These are phyloP conservation scores for Barbus barbus DNA, from an alignment of 2,113 vertebrate genomes.

Conservation along the genomic window DNA sequence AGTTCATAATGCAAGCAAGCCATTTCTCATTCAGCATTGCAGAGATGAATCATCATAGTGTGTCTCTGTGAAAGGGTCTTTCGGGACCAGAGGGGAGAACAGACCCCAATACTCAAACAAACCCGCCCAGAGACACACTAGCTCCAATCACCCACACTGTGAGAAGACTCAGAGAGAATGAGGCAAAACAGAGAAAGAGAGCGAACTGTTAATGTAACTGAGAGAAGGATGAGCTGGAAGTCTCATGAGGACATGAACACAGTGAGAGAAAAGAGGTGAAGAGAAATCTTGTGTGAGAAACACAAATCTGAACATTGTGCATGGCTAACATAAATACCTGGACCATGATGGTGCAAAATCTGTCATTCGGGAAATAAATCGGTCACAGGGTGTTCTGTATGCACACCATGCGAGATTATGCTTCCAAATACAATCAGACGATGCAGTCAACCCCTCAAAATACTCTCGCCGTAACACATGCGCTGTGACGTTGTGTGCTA, in stretches of 20 bases:
- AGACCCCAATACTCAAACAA: slow-evolving; percentile 20
- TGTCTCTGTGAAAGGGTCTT: slow-evolving; percentile 42
- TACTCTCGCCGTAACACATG: not conserved
- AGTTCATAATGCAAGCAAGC: slow-evolving; percentile 17
- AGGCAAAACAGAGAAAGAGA: too few species aligned
- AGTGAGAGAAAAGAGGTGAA: not conserved
- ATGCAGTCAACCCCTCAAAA: slow-evolving; percentile 4
- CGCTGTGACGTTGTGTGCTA: not conserved
- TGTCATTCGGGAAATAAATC: not conserved
- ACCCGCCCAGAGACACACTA: not conserved
- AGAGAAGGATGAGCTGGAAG: not conserved
- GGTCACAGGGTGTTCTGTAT: slow-evolving; percentile 5
- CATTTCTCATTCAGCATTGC: not conserved
- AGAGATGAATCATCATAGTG: slow-evolving; percentile 13
- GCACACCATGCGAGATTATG: not conserved
- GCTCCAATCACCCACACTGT: not conserved
- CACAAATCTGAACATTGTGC: not conserved
- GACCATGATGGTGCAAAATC: slow-evolving; percentile 26
- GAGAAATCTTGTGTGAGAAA: not conserved
- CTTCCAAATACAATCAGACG: slow-evolving; percentile 12
- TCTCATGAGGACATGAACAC: not conserved
- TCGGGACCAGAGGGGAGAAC: slow-evolving; percentile 32
- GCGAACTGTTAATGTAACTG: not conserved
- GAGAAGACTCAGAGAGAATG: slow-evolving; percentile 22
- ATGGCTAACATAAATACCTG: not conserved